Evolutionary conservation across 2,888 invertebrate genomes (phyloP).

Genomic region (Cancer borealis): DNA sequence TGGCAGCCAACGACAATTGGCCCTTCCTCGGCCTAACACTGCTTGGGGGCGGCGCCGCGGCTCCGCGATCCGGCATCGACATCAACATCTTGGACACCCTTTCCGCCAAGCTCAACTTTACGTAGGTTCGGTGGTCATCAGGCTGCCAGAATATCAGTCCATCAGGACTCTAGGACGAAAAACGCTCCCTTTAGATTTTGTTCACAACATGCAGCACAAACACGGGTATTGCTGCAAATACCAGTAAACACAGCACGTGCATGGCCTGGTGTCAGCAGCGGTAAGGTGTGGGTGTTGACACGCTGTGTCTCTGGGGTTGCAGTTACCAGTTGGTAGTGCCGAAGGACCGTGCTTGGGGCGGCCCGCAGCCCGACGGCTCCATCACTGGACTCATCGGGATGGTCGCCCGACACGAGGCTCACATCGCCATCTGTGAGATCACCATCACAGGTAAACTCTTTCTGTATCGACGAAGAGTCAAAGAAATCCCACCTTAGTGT

Average conservation of each 20-base stretch:
- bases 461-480: background rate
- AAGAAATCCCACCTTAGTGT: background rate
- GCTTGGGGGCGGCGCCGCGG: background rate
- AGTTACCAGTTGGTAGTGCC: constrained; percentile 54
- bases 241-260: background rate
- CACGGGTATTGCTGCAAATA: too few relatives aligned
- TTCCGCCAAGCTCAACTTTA: constrained; percentile 56
- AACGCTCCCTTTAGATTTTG: background rate
- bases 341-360: constrained; percentile 59
- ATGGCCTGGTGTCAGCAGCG: background rate
- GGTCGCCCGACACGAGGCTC: constrained; percentile 59
- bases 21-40: constrained; percentile 58
- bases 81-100: constrained; percentile 53
- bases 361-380: constrained; percentile 49
- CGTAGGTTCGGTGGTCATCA: constrained; percentile 14
- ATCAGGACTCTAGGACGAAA: background rate
- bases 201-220: background rate
- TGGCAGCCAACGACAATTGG: constrained; percentile 63
- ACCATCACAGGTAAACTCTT: constrained; percentile 55
- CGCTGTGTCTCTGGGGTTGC: background rate
- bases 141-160: too few relatives aligned
- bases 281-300: background rate
- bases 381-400: constrained; percentile 61
- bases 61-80: constrained; percentile 57
- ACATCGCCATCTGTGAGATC: constrained; percentile 63